Percentiles rank a stretch among this genome's conserved stretches.
Conservation (phyloP, 2,888 invertebrate species). For the Tenthredo notha region DNA sequence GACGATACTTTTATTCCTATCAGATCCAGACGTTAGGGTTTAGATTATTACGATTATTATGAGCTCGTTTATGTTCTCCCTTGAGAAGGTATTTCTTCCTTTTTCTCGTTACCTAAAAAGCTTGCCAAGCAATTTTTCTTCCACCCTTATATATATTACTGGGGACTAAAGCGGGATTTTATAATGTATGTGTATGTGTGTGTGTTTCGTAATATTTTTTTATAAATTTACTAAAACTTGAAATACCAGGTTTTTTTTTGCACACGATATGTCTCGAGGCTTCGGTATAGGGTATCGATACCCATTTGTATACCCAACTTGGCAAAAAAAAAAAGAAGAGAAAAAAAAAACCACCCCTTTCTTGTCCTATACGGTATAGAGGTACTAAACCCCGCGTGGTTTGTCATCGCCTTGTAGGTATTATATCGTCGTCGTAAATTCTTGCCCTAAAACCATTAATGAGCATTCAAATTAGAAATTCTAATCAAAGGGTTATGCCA, state of each 20-base stretch:
- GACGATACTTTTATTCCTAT: background rate
- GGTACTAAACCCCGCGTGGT: background rate
- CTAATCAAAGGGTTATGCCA: constrained; percentile 1
- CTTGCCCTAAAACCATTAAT: background rate
- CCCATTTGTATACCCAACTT: constrained; percentile 23
- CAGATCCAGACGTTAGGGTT: background rate
- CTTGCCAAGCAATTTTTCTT: background rate
- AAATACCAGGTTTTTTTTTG: background rate
- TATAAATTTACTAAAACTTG: background rate
- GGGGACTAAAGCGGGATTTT: background rate
- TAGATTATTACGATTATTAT: background rate
- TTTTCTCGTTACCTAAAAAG: background rate
- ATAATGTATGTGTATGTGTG: background rate
- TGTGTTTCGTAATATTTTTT: background rate
- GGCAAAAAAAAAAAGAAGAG: background rate
- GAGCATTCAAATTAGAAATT: constrained; percentile 20
- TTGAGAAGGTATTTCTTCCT: background rate
- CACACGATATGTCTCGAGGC: background rate
- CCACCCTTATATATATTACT: background rate
- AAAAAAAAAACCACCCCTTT: background rate
- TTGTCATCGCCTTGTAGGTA: constrained; percentile 9
- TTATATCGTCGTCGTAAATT: background rate
- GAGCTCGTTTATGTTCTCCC: background rate
- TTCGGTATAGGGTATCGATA: constrained; percentile 14
- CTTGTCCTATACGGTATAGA: background rate